Evolutionary conservation across 2,888 invertebrate genomes (phyloP).

Genomic region (Cacoxenus indagator): DNA sequence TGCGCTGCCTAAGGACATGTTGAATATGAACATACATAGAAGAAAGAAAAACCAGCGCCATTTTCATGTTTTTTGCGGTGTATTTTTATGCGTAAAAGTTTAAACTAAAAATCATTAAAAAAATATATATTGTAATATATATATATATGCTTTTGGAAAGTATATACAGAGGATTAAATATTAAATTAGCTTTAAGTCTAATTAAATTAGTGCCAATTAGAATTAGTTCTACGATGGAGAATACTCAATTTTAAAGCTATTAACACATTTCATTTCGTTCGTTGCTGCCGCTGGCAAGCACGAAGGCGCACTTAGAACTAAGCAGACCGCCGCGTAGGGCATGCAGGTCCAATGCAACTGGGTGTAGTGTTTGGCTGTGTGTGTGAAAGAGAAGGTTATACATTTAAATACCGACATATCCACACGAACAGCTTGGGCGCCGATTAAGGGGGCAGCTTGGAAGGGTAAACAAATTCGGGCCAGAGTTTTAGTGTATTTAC

Average conservation of each 20-base stretch:
- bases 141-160: too few relatives aligned
- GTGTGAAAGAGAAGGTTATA: not conserved
- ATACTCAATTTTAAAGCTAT: slow-evolving; percentile 51
- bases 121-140: too few relatives aligned
- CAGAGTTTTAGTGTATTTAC: slow-evolving; percentile 31
- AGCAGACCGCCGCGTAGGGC: not conserved
- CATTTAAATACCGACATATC: not conserved
- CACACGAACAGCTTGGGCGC: too few relatives aligned
- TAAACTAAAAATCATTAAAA: too few relatives aligned
- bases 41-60: too few relatives aligned
- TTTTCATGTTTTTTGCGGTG: too few relatives aligned
- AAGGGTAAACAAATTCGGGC: slow-evolving; percentile 38
- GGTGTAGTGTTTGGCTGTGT: not conserved
- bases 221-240: not conserved
- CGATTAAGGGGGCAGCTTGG: not conserved
- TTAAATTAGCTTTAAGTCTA: too few relatives aligned
- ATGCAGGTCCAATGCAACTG: not conserved
- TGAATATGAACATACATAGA: too few relatives aligned
- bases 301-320: too few relatives aligned
- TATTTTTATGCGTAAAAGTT: too few relatives aligned
- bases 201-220: not conserved
- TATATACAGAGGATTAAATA: not conserved
- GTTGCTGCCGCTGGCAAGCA: not conserved
- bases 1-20: too few relatives aligned
- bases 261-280: slow-evolving; percentile 53